A percentile compares a stretch with the other conserved stretches of the same genome.
phyloP scores from a whole-genome alignment of 2,888 invertebrate genomes.

The Vannuccia rotundouncinata region DNA sequence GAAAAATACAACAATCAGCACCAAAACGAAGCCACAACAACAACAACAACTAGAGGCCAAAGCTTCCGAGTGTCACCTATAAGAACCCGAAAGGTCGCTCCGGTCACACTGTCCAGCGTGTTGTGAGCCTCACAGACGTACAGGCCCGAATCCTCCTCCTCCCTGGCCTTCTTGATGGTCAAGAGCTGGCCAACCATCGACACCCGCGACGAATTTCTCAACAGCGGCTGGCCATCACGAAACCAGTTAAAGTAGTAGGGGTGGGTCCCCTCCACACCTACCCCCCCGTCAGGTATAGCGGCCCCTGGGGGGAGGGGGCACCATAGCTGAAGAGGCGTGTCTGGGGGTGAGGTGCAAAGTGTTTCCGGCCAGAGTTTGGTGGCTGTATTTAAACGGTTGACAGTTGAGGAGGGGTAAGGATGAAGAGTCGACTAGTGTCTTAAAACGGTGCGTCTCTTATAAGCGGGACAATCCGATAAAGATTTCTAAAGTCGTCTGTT shows the following conservation, averaged over 20 bases:
- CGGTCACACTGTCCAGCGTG: background rate
- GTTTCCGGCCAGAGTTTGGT: background rate
- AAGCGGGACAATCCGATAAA: too few relatives aligned
- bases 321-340: background rate
- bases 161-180: background rate
- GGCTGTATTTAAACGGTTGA: background rate
- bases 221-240: background rate
- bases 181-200: background rate
- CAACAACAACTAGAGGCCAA: background rate
- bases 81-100: background rate
- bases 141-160: background rate
- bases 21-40: too few relatives aligned
- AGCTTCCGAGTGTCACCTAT: background rate
- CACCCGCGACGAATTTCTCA: background rate
- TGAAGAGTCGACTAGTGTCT: too few relatives aligned
- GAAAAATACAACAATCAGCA: too few relatives aligned
- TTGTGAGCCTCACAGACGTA: background rate
- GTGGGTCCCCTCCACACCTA: background rate
- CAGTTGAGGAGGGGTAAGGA: background rate
- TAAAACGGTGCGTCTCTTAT: too few relatives aligned
- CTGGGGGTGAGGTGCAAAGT: background rate
- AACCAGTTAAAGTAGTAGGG: background rate
- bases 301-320: background rate
- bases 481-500: too few relatives aligned
- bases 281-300: background rate